Base-by-base conservation (phyloP, 2,113 vertebrate genomes). In the Cyphomyrus plagiostoma region DNA sequence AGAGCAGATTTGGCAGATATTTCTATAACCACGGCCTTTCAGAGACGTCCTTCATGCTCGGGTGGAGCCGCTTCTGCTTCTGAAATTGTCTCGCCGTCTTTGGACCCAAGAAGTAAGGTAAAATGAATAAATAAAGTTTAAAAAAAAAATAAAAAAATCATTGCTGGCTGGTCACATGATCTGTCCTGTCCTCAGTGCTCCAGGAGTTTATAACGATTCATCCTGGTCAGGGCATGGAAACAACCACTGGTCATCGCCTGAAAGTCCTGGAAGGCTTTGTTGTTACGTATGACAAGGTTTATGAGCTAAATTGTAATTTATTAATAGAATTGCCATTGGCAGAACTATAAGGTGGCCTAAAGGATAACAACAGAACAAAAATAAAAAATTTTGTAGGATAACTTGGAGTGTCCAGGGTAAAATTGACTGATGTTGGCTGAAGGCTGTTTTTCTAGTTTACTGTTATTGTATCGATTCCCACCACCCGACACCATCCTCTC, bases 381-480 rank as follows among this genome's bases (percentile, higher is more conserved):
- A 13, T 74, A 88, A 70, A 26, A 45, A 52, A 35, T 3, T 46
- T 35, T 88, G 89, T 62, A 50, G 88, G 42, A 42, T 80, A 35
- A 21, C 53, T 83, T 21, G 42, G 23, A 26, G 39, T 84, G 85
- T 66, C 74, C 21, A 30, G 52, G 30, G 42, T 87, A 48, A 89
- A 88, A 87, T 58, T 83, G 26, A 91, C 52, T 87, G 46, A 82
- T 26, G 58, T 45, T 70, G 13, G 42, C 83, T 80, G 7, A 23
- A 80, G 48, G 85, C 46, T 30, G 26, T 77, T 91, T 82, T 89
- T 89, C 66, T 89, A 77, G 48, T 88, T 39, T 89, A 83, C 85
- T 88, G 49, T 88, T 62, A 89, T 88, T 26, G 50, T 58, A 66
- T 89, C 56, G 50, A 88, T 89, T 53, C 7, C n/a, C 87, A 9